Conservation (phyloP, 2,797 vertebrate species). For the Microctenopoma stevenorrisi region DNA sequence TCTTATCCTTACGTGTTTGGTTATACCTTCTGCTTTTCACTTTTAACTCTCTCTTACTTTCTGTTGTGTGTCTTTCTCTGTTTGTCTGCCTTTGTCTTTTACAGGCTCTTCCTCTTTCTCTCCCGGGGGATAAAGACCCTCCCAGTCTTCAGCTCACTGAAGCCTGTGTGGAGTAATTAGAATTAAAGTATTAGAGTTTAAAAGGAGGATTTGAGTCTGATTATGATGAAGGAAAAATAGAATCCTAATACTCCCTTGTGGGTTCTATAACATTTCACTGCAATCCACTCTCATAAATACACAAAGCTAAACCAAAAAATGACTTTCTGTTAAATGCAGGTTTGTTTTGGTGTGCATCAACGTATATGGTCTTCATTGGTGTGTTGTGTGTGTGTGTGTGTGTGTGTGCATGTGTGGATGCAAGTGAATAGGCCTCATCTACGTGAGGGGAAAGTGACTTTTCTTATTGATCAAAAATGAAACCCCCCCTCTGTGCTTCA, state of each 20-base stretch:
- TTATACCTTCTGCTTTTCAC: slow-evolving; percentile 1
- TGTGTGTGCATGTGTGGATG: slow-evolving; percentile 25
- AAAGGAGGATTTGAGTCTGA: slow-evolving; percentile 73
- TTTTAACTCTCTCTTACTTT: slow-evolving; percentile 22
- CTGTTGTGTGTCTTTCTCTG: slow-evolving; percentile 9
- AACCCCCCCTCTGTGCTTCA: slow-evolving; percentile 55
- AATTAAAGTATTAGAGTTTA: slow-evolving; percentile 80
- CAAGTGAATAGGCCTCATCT: slow-evolving; percentile 45
- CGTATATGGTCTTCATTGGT: slow-evolving; percentile 16
- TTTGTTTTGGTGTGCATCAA: background rate
- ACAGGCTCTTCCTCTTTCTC: slow-evolving; percentile 22
- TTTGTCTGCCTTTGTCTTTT: slow-evolving; percentile 47
- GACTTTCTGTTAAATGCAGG: slow-evolving; percentile 16
- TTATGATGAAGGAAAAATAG: slow-evolving; percentile 71
- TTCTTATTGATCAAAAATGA: slow-evolving; percentile 72
- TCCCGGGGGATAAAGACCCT: slow-evolving; percentile 58
- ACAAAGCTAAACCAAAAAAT: slow-evolving; percentile 40
- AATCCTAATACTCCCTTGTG: slow-evolving; percentile 66
- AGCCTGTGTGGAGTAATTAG: slow-evolving; percentile 75
- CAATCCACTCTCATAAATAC: slow-evolving; percentile 40
- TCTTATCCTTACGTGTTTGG: slow-evolving; percentile 2
- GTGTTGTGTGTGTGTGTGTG: slow-evolving; percentile 9
- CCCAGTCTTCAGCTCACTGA: slow-evolving; percentile 61
- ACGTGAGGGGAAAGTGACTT: slow-evolving; percentile 44
- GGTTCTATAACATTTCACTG: slow-evolving; percentile 44